Evolutionary conservation across 2,797 vertebrate species (phyloP), one percentile per base, ranked within the genome.

Genomic region (Sphaeramia orbicularis): DNA sequence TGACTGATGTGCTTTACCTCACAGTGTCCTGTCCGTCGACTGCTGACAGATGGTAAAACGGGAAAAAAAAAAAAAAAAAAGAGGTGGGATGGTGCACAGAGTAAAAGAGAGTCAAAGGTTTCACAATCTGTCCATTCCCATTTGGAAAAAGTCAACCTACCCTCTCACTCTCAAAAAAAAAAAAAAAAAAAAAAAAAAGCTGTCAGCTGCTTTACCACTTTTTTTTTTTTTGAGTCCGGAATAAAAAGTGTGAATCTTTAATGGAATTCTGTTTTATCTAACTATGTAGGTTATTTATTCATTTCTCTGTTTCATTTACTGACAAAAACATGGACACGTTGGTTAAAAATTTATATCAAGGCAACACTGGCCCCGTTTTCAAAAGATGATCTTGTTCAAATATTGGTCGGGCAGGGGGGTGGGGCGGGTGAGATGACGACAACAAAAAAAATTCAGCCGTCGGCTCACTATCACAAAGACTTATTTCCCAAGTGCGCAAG

Each of bases 261-360:
- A 67, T 59, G 30, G 7, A 11, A 68, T 49, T 68, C 49, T 50
- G 42, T 76, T 65, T 67, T 52, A 60, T 80, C 47, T 13, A 41
- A 21, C 43, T 42, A 48, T 52, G 47, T 43, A 27, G 61, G 57
- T 67, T 71, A 76, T 71, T 68, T 68, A 68, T 68, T 73, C 49
- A 78, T 59, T 41, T 51, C 52, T 48, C 44, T 40, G 48, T 64
- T 67, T 80, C 49, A 59, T 56, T 75, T 56, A 48, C 60, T n/a
- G 50, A 65, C 38, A 51, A 16, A 69, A 65, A 65, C 27, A 54
- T 44, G 36, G 21, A 49, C 35, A 58, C 38, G 27, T 35, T 24
- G 16, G 19, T 63, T 27, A 69, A 69, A 75, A 21, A 69, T 42
- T 42, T 1, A 59, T 58, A 37, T 30, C 10, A 49, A 10, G 19